These are phyloP conservation scores for Radopholus similis DNA, from an alignment of 1,140 invertebrate genomes.

Conservation along the genomic window DNA sequence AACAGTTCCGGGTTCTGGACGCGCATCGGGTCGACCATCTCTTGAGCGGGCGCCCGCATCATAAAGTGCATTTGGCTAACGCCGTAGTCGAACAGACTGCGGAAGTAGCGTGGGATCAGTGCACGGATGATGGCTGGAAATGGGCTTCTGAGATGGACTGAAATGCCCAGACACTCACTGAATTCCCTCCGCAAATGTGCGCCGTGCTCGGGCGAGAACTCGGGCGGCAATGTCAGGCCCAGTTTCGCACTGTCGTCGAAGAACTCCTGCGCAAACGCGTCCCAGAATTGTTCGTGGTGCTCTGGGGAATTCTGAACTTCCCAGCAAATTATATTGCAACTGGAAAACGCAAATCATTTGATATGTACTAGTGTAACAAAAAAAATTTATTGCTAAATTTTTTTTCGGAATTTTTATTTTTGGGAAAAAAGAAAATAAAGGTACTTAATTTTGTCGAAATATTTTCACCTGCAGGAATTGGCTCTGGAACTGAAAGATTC, in stretches of 20 bases:
- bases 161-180: slow-evolving; percentile 18
- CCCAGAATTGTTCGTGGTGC: slow-evolving; percentile 33
- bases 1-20: slow-evolving; percentile 7
- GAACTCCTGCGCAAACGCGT: slow-evolving; percentile 41
- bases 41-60: slow-evolving; percentile 19
- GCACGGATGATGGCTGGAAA: slow-evolving; percentile 29
- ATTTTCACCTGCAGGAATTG: slow-evolving; percentile 11
- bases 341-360: too few relatives aligned
- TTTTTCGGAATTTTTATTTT: too few relatives aligned
- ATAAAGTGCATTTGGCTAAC: slow-evolving; percentile 26
- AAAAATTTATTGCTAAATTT: not conserved
- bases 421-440: not conserved
- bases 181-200: slow-evolving; percentile 14
- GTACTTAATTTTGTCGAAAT: not conserved
- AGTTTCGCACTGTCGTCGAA: slow-evolving; percentile 31
- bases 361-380: too few relatives aligned
- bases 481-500: slow-evolving; percentile 24
- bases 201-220: slow-evolving; percentile 15
- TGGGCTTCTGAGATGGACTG: not conserved
- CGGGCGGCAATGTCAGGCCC: slow-evolving; percentile 8
- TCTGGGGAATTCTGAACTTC: slow-evolving; percentile 3
- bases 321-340: not conserved
- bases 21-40: not conserved
- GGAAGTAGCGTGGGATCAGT: slow-evolving; percentile 33
- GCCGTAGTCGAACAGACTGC: slow-evolving; percentile 34